phyloP scores from a whole-genome alignment of 2,888 invertebrate species.

The Baronia brevicornis region DNA sequence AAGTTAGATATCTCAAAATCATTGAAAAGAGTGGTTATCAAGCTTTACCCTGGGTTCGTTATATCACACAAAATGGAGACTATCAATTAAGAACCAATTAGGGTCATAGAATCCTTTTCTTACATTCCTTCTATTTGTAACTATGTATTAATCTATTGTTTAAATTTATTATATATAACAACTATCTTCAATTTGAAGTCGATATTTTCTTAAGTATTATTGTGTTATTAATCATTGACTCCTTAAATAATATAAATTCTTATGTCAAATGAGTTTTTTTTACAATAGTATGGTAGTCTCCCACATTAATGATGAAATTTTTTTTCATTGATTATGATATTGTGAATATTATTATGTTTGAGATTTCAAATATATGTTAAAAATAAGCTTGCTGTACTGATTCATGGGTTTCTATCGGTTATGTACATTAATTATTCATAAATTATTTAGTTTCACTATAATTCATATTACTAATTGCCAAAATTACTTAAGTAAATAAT shows the following conservation, averaged over 20 bases:
- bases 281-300: too few species aligned
- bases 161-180: conserved; percentile 20
- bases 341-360: too few species aligned
- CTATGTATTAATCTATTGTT: conserved; percentile 28
- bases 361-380: too few species aligned
- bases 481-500: too few species aligned
- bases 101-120: conserved; percentile 19
- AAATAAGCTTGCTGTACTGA: too few species aligned
- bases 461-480: too few species aligned
- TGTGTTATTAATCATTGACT: conserved; percentile 28
- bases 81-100: conserved; percentile 96
- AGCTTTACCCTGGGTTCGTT: conserved; percentile 99
- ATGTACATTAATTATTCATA: too few species aligned
- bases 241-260: conserved; percentile 8
- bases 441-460: too few species aligned
- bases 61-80: conserved; percentile 99
- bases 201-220: conserved; percentile 47
- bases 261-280: conserved; percentile 19
- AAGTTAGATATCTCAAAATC: conserved; percentile 97
- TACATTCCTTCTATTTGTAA: conserved; percentile 39
- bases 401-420: too few species aligned
- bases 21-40: conserved; percentile 99
- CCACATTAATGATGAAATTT: too few species aligned
- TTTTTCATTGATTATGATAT: too few species aligned
- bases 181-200: conserved; percentile 45